phyloP scores from a whole-genome alignment of 2,113 vertebrate genomes.

The Gambusia affinis region DNA sequence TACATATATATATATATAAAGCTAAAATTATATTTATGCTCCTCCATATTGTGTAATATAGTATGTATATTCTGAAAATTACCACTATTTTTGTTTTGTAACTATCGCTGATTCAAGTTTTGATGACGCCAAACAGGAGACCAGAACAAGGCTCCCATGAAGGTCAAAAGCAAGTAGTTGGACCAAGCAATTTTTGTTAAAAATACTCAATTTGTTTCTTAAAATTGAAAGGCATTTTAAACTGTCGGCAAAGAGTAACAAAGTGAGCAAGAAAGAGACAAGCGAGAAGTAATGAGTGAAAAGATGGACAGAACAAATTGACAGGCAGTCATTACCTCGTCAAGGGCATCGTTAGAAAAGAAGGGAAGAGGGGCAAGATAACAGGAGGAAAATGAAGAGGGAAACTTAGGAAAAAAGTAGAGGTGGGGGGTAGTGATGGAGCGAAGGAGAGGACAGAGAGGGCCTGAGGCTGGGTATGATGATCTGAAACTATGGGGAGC shows the following conservation, averaged over 20 bases:
- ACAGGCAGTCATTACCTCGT: conserved; percentile 50
- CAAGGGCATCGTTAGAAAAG: conserved; percentile 57
- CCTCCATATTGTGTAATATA: too few species aligned
- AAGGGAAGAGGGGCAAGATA: conserved; percentile 48
- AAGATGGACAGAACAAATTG: conserved; percentile 28
- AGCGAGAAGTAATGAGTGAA: conserved; percentile 10
- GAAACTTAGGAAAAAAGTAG: conserved; percentile 20
- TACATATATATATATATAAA: too few species aligned
- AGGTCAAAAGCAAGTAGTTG: conserved; percentile 23
- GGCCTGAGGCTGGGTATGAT: conserved; percentile 65
- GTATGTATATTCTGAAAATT: too few species aligned
- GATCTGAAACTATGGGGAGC: conserved; percentile 65
- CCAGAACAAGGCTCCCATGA: conserved; percentile 1
- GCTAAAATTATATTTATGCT: too few species aligned
- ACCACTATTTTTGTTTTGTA: conserved; percentile 22
- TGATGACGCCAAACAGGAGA: conserved; percentile 1
- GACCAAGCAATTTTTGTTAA: conserved; percentile 4
- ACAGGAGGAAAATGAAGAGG: conserved; percentile 47
- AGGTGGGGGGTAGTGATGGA: conserved; percentile 37
- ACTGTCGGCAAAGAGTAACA: conserved; percentile 4
- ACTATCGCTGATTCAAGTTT: conserved; percentile 6
- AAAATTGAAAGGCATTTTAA: conserved; percentile 5
- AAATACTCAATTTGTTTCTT: conserved; percentile 31
- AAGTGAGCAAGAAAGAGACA: conserved; percentile 6
- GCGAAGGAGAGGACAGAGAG: conserved; percentile 62